Percentiles rank a stretch among this genome's conserved stretches.
Evolutionary conservation across 2,797 vertebrate genomes (phyloP).

Genomic region (Coccyzus lansbergi): DNA sequence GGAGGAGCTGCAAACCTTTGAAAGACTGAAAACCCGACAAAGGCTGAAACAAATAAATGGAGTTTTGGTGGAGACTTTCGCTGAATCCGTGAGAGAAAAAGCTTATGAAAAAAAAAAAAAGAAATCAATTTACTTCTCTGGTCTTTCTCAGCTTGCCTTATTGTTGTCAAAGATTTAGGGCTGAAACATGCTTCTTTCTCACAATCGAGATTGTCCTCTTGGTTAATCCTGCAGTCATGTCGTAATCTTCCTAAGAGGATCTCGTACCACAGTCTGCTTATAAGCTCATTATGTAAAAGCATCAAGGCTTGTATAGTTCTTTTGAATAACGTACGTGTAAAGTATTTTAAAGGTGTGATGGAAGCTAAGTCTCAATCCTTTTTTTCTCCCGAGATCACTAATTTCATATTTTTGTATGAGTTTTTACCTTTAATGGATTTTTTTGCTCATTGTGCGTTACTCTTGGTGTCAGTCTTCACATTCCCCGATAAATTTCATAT

Average conservation of each 20-base stretch:
- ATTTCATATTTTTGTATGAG: neutral
- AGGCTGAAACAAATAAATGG: neutral
- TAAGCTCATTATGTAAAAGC: conserved; percentile 62
- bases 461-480: neutral
- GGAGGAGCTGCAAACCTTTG: neutral
- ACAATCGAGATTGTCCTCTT: conserved; percentile 22
- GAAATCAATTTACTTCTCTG: conserved; percentile 40
- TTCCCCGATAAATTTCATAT: neutral
- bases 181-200: conserved; percentile 30
- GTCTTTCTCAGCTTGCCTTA: neutral
- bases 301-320: conserved; percentile 35
- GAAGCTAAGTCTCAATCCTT: neutral
- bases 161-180: conserved; percentile 38
- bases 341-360: neutral
- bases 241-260: conserved; percentile 64
- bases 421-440: neutral
- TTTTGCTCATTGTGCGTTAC: neutral
- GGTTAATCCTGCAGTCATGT: conserved; percentile 51
- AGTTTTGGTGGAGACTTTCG: neutral
- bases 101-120: neutral
- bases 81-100: neutral
- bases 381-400: neutral
- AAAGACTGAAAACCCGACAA: neutral
- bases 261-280: conserved; percentile 27
- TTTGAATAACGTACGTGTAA: neutral